phyloP scores from a whole-genome alignment of 2,797 vertebrate genomes.

The Cyprinodon diabolis region DNA sequence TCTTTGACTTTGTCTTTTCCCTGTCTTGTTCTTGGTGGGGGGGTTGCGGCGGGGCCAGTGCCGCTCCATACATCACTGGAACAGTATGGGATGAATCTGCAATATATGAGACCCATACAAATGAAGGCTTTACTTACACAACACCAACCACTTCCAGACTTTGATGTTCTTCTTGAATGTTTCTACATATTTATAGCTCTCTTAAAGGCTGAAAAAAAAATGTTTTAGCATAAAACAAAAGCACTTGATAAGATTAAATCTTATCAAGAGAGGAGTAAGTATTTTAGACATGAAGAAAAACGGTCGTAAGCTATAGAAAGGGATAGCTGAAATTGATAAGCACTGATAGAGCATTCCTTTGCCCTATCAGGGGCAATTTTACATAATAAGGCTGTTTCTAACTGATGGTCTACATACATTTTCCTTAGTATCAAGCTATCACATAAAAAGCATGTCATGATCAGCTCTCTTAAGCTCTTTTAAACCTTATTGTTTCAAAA shows the following conservation, averaged over 20 bases:
- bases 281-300: background rate
- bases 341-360: background rate
- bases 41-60: slow-evolving; percentile 72
- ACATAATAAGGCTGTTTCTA: too few relatives aligned
- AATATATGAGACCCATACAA: slow-evolving; percentile 21
- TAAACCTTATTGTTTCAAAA: too few relatives aligned
- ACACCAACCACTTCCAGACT: background rate
- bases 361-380: background rate
- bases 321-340: too few relatives aligned
- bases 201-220: too few relatives aligned
- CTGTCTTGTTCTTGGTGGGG: slow-evolving; percentile 59
- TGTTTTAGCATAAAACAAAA: too few relatives aligned
- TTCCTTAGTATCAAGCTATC: background rate
- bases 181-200: background rate
- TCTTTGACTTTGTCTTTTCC: slow-evolving; percentile 77
- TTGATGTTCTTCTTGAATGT: background rate
- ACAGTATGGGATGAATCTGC: slow-evolving; percentile 87
- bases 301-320: too few relatives aligned
- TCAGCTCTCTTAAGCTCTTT: too few relatives aligned
- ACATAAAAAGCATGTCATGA: too few relatives aligned
- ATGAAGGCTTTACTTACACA: background rate
- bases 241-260: background rate
- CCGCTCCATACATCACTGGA: slow-evolving; percentile 90
- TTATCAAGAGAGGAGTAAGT: background rate
- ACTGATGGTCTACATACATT: background rate